Evolutionary conservation across 2,888 invertebrate genomes (phyloP).

Genomic region (Hydriomena furcata): DNA sequence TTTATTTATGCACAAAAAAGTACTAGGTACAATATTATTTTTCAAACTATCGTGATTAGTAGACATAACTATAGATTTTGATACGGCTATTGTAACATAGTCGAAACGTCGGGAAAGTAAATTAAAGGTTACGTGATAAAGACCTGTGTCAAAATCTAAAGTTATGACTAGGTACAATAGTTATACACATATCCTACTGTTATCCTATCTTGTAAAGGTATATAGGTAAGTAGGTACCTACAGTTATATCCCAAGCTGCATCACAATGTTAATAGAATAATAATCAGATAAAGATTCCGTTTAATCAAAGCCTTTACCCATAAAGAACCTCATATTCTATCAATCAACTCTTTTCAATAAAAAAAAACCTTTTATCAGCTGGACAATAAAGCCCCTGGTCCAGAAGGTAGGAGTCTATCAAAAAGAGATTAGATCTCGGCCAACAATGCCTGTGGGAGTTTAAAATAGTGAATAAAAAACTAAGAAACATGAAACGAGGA

Average conservation of each 20-base stretch:
- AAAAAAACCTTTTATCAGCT: slow-evolving; percentile 50
- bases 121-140: no score
- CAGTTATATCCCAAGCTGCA: background rate
- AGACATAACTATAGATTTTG: no score
- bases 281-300: slow-evolving; percentile 20
- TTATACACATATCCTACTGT: no score
- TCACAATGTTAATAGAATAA: slow-evolving; percentile 9
- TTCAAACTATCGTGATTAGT: no score
- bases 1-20: no score
- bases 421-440: slow-evolving; percentile 77
- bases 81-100: no score
- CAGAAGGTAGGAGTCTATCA: slow-evolving; percentile 75
- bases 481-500: slow-evolving; percentile 80
- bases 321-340: slow-evolving; percentile 40
- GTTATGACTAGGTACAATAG: no score
- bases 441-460: slow-evolving; percentile 76
- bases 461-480: slow-evolving; percentile 64
- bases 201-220: no score
- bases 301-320: slow-evolving; percentile 23
- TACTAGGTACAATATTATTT: no score
- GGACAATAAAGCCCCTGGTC: slow-evolving; percentile 72
- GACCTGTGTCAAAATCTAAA: no score
- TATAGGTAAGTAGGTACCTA: no score
- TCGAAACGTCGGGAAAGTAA: no score
- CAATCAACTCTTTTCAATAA: slow-evolving; percentile 70